Conservation (phyloP, 2,113 vertebrate genomes). For the Rhizomys pruinosus region DNA sequence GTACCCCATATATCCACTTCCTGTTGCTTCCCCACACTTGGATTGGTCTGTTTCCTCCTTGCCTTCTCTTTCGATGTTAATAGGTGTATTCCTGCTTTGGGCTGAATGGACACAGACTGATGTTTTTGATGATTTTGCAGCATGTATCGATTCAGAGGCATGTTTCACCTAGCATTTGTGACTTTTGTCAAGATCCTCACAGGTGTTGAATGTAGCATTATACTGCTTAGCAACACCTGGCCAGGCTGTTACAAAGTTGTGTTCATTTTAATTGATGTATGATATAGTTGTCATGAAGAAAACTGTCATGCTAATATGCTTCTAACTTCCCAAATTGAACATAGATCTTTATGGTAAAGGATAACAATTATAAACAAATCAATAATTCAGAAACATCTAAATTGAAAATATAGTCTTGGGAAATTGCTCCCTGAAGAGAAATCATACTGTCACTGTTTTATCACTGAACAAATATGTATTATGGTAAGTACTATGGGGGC, state of each 20-base stretch:
- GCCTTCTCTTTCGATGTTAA: not conserved
- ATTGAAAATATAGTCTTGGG: slow-evolving; percentile 55
- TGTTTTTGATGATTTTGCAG: not conserved
- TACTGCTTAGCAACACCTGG: slow-evolving; percentile 48
- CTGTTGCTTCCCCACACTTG: too few species aligned
- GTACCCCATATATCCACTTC: too few species aligned
- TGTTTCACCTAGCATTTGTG: not conserved
- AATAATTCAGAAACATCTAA: slow-evolving; percentile 68
- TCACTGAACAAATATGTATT: slow-evolving; percentile 39
- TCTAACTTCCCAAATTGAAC: slow-evolving; percentile 58
- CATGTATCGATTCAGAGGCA: slow-evolving; percentile 35
- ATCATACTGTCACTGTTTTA: slow-evolving; percentile 5
- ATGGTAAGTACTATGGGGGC: not conserved
- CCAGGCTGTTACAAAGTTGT: slow-evolving; percentile 51
- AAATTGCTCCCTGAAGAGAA: slow-evolving; percentile 63
- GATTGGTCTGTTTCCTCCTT: not conserved
- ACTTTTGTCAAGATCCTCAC: slow-evolving; percentile 67
- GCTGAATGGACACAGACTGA: not conserved
- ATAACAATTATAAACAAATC: slow-evolving; percentile 70
- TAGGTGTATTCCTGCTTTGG: not conserved
- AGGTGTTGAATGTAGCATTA: slow-evolving; percentile 51
- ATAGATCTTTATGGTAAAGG: slow-evolving; percentile 64
- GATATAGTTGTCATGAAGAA: slow-evolving; percentile 46
- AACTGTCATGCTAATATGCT: slow-evolving; percentile 55
- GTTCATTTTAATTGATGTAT: slow-evolving; percentile 67